Evolutionary conservation across 2,113 vertebrate genomes (phyloP).

Genomic region (Heloderma charlesbogerti): DNA sequence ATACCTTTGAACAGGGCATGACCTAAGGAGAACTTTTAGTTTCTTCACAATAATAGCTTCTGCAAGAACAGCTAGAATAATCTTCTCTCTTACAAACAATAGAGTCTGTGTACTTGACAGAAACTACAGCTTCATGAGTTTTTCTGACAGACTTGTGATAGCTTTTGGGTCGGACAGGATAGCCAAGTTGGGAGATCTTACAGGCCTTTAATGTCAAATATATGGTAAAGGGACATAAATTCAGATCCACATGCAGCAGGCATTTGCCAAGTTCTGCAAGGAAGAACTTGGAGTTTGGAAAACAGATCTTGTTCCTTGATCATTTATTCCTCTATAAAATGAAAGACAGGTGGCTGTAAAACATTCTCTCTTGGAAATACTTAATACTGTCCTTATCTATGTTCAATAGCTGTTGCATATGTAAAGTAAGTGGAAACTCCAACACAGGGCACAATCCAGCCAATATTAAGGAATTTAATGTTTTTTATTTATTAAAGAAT

Average conservation of each 20-base stretch:
- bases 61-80: background rate
- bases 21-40: background rate
- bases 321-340: background rate
- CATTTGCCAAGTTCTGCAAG: background rate
- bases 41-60: background rate
- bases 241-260: background rate
- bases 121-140: background rate
- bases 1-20: background rate
- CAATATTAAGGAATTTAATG: background rate
- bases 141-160: slow-evolving; percentile 3
- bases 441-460: background rate
- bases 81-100: background rate
- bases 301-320: background rate
- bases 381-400: background rate
- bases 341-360: background rate
- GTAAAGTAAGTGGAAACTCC: no score
- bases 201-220: background rate
- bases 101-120: background rate
- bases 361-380: background rate
- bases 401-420: background rate
- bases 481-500: background rate
- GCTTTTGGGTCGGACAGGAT: background rate
- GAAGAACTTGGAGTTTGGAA: slow-evolving; percentile 3
- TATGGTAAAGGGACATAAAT: background rate
- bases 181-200: background rate